phyloP scores from a whole-genome alignment of 1,140 invertebrate species.

The Tetranychus urticae region DNA sequence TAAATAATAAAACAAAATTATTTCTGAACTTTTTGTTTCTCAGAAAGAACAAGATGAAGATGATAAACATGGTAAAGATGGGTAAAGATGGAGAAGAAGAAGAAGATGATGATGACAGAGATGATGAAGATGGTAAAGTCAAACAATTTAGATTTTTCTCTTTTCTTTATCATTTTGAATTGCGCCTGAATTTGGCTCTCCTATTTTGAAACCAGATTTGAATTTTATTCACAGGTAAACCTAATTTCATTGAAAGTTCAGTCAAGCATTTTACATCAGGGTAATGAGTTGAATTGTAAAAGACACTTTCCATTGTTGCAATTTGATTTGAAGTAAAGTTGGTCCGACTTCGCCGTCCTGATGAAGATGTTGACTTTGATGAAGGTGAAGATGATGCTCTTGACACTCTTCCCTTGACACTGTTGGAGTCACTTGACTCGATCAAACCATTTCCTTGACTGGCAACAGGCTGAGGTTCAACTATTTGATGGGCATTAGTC shows the following conservation, averaged over 20 bases:
- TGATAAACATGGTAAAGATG: too few relatives aligned
- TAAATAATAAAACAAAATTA: too few relatives aligned
- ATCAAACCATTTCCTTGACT: too few relatives aligned
- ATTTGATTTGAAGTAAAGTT: not conserved
- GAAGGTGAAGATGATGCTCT: not conserved
- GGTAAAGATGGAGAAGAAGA: too few relatives aligned
- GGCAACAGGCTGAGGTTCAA: too few relatives aligned
- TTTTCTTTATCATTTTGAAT: not conserved
- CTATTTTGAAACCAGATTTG: not conserved
- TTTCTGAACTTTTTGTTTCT: too few relatives aligned
- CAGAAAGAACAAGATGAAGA: too few relatives aligned
- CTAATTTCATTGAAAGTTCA: not conserved
- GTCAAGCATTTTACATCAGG: not conserved
- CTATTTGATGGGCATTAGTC: too few relatives aligned
- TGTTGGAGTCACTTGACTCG: too few relatives aligned
- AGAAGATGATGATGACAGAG: too few relatives aligned
- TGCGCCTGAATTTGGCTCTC: not conserved
- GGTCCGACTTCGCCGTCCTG: not conserved
- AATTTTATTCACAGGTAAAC: not conserved
- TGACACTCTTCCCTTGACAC: too few relatives aligned
- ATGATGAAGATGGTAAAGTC: too few relatives aligned
- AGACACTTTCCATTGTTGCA: not conserved
- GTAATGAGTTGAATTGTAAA: not conserved
- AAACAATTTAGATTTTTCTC: not conserved
- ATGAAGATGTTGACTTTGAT: not conserved